phyloP scores from a whole-genome alignment of 2,888 invertebrate genomes.

The Dynastes tityus region DNA sequence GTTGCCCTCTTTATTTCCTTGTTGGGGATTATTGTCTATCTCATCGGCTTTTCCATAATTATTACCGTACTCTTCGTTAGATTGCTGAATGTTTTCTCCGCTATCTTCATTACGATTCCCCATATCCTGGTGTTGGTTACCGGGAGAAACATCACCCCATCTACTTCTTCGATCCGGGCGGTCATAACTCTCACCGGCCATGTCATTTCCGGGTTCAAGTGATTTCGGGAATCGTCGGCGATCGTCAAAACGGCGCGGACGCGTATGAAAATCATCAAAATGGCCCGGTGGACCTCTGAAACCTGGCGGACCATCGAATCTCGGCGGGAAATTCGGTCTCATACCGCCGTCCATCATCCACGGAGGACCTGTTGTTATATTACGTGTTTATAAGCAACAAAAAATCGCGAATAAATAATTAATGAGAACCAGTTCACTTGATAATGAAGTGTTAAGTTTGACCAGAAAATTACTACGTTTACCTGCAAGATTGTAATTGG shows the following conservation, averaged over 20 bases:
- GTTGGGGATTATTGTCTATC: constrained; percentile 50
- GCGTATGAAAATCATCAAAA: constrained; percentile 61
- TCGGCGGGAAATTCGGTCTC: constrained; percentile 69
- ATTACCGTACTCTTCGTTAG: constrained; percentile 50
- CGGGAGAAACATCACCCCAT: constrained; percentile 57
- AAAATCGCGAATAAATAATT: no score
- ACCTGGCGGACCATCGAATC: constrained; percentile 65
- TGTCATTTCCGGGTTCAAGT: constrained; percentile 49
- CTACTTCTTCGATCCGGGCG: constrained; percentile 57
- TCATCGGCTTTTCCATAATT: constrained; percentile 52
- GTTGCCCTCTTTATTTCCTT: constrained; percentile 56
- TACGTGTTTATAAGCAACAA: not conserved
- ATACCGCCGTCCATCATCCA: constrained; percentile 71
- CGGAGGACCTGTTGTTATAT: constrained; percentile 58
- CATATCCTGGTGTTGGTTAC: constrained; percentile 23
- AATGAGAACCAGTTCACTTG: no score
- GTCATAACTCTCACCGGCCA: constrained; percentile 52
- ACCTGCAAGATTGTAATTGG: no score
- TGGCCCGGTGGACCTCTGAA: constrained; percentile 67
- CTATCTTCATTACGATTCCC: constrained; percentile 47
- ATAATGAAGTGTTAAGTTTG: no score
- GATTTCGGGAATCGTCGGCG: constrained; percentile 55
- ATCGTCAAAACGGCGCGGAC: constrained; percentile 63
- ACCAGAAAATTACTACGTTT: no score
- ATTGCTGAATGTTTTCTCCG: constrained; percentile 35